Evolutionary conservation across 2,797 vertebrate species (phyloP), one percentile per base, ranked within the genome.

Genomic region (Brotogeris chrysoptera): DNA sequence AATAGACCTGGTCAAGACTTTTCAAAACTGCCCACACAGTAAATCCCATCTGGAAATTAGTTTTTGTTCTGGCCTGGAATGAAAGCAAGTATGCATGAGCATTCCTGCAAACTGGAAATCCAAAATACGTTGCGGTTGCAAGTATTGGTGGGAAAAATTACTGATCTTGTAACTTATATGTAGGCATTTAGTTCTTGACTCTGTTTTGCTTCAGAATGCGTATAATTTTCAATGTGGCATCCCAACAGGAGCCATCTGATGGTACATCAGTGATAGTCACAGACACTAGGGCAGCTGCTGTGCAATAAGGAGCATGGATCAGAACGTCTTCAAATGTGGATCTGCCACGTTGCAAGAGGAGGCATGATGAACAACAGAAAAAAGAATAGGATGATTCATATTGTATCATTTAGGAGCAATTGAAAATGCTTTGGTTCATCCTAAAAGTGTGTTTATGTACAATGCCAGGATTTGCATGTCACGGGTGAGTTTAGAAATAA

Each of bases 31-130:
- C 93, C 74, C 80, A 73, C 92, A 63, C 70, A 60, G 34, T 70
- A 86, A 93, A 80, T 73, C 78, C 66, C 88, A 86, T 94, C 93
- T 96, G 94, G 88, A 95, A 90, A 49, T 84, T 3, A 74, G 71
- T 38, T 93, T 95, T 91, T 68, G 18, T 92, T 92, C 92, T 39
- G 88, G 86, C 64, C 90, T 96, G 95, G 83, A 94, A 90, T 41
- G 68, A 82, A 82, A 60, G 68, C 93, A 94, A 94, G 46, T 92
- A 95, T 92, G 80, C 47, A 23, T 64, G 88, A 72, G 71, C 86
- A 86, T 96, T 93, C 80, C 88, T 95, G 80, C 74, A 87, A 95
- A 82, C 64, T 90, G 74, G 64, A 94, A 96, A 91, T 94, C 49
- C 88, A 21, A 92, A 93, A 46, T 87, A 90, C 53, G 74, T 82